phyloP scores from a whole-genome alignment of 2,797 vertebrate genomes.

The Buphagus erythrorhynchus region DNA sequence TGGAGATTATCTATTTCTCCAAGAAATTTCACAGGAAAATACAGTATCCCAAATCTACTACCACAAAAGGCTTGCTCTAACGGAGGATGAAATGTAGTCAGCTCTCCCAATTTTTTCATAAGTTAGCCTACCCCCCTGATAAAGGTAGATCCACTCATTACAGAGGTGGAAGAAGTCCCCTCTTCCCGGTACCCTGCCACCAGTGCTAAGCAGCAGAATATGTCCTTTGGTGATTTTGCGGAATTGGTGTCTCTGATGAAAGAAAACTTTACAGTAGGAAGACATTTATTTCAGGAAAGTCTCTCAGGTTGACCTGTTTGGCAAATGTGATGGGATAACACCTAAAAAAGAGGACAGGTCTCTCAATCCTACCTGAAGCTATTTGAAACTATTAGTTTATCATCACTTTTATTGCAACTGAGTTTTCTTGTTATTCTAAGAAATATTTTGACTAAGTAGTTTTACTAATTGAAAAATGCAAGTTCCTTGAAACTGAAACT shows the following conservation, averaged over 20 bases:
- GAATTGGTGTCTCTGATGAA: background rate
- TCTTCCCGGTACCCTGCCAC: background rate
- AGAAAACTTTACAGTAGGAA: background rate
- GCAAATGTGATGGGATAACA: background rate
- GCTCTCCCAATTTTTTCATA: background rate
- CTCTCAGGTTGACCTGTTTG: background rate
- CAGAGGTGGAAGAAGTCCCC: background rate
- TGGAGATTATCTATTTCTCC: background rate
- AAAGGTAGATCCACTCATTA: background rate
- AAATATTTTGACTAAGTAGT: background rate
- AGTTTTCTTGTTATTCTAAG: background rate
- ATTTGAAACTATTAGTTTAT: background rate
- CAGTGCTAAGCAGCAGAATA: background rate
- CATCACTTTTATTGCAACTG: background rate
- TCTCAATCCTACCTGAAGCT: background rate
- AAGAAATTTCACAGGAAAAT: background rate
- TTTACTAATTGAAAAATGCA: background rate
- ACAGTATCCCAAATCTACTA: background rate
- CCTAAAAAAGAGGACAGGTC: background rate
- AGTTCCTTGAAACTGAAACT: background rate
- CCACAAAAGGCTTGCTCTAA: background rate
- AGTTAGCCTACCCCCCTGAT: accelerated
- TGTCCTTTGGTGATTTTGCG: background rate
- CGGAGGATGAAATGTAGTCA: background rate
- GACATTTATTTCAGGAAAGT: background rate